These are phyloP conservation scores for Atta texana DNA, from an alignment of 1,140 invertebrate species.

Conservation along the genomic window DNA sequence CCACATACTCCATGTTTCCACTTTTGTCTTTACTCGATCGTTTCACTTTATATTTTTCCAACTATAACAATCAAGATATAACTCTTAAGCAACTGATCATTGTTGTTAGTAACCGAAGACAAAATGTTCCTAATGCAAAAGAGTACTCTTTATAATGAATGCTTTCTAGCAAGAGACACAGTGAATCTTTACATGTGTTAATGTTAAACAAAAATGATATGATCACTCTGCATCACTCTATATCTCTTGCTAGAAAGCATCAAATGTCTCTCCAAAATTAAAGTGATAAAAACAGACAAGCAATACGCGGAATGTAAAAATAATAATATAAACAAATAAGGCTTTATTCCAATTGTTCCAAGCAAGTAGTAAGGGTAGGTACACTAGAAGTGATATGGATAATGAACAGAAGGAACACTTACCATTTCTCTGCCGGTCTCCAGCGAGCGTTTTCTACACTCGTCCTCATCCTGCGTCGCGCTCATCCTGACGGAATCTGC, in stretches of 20 bases:
- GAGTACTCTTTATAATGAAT: background rate
- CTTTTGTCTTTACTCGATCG: conserved; percentile 50
- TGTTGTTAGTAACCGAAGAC: background rate
- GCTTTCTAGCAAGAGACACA: background rate
- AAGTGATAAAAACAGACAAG: background rate
- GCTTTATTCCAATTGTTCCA: background rate
- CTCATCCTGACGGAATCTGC: conserved; percentile 57
- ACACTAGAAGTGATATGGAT: background rate
- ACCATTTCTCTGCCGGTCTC: conserved; percentile 80
- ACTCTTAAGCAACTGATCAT: background rate
- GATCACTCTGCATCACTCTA: too few relatives aligned
- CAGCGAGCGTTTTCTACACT: conserved; percentile 75
- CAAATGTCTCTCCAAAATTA: too few relatives aligned
- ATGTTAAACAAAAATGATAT: too few relatives aligned
- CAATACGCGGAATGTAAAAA: background rate
- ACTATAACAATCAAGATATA: conserved; percentile 64
- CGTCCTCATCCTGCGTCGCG: conserved; percentile 76
- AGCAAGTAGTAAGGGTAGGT: background rate
- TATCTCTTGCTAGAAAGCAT: too few relatives aligned
- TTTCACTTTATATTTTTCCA: conserved; percentile 78
- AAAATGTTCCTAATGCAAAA: conserved; percentile 22
- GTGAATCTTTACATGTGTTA: background rate
- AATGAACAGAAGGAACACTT: conserved; percentile 15
- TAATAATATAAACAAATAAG: conserved; percentile 2
- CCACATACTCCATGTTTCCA: conserved; percentile 52